phyloP scores from a whole-genome alignment of 2,888 invertebrate species.

The Aquatica leii region DNA sequence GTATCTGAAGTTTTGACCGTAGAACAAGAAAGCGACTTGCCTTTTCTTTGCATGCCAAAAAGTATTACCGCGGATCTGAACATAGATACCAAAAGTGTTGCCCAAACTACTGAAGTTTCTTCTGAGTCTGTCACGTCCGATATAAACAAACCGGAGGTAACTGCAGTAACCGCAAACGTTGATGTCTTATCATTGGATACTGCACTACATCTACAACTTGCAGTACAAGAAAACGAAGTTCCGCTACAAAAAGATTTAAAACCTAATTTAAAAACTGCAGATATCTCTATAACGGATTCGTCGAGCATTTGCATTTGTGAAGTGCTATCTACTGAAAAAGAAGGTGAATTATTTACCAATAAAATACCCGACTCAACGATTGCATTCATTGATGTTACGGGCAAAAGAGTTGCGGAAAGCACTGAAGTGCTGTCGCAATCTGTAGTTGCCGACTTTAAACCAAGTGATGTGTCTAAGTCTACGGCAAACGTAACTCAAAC shows the following conservation, averaged over 20 bases:
- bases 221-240: conserved; percentile 56
- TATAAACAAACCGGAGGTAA: conserved; percentile 19
- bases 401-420: conserved; percentile 60
- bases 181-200: conserved; percentile 52
- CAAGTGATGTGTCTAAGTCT: conserved; percentile 39
- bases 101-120: conserved; percentile 39
- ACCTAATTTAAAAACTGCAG: conserved; percentile 55
- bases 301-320: conserved; percentile 59
- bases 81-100: conserved; percentile 52
- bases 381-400: conserved; percentile 54
- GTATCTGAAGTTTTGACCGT: conserved; percentile 63
- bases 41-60: conserved; percentile 52
- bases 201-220: conserved; percentile 51
- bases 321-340: conserved; percentile 63
- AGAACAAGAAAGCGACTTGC: conserved; percentile 61
- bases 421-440: conserved; percentile 44
- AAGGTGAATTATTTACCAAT: conserved; percentile 55
- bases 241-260: conserved; percentile 37
- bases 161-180: conserved; percentile 37
- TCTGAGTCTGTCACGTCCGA: conserved; percentile 8
- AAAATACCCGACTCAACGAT: conserved; percentile 50
- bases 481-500: conserved; percentile 51
- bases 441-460: conserved; percentile 3
- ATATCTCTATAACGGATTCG: conserved; percentile 59
- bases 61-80: conserved; percentile 50